Base-by-base conservation (phyloP, 1,140 invertebrate genomes). In the Ceratina australensis region DNA sequence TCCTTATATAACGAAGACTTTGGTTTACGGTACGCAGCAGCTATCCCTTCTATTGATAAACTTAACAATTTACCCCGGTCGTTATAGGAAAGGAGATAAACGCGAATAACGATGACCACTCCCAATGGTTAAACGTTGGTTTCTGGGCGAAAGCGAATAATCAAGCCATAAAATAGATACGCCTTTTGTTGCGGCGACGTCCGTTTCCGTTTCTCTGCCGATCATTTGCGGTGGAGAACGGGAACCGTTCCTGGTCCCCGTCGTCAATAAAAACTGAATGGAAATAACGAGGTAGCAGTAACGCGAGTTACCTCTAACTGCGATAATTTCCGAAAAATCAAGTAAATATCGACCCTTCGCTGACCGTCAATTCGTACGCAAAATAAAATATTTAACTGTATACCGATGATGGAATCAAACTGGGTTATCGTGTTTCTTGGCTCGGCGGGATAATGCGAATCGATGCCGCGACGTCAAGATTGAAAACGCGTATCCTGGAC, bases 401-500 rank as follows among this genome's bases (percentile, higher is more conserved):
- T 42, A 42, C 33, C 10, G 33, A 7, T 42, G 33, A 16, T 47
- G 63, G 20, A 49, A 65, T 65, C 63, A 65, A 42, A 65, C 47
- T 65, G 20, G 7, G 47, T 65, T 15, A 49, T 24, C 42, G 42
- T 65, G 22, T 24, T 65, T 65, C 63, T 47, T 15, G 42, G 10
- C 33, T 42, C 33, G 5, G 33, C 33, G 10, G 33, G 33, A 42
- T 42, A 42, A 42, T 42, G 59, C n/a, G 42, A 57, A 60, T 50
- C 24, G 33, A 33, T 42, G 33, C 33, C 33, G 28, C 52, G 22
- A 10, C 26, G 64, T 72, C 69, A 68, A 57, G 28, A 50, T 64
- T 64, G 60, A 68, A 61, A 57, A 59, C 28, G 67, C 52, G 33
- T 47, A 77, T 33, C 60, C 68, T 72, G 75, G 67, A 64, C 75